phyloP scores from a whole-genome alignment of 2,888 invertebrate species.

The Rhaphigaster nebulosa region DNA sequence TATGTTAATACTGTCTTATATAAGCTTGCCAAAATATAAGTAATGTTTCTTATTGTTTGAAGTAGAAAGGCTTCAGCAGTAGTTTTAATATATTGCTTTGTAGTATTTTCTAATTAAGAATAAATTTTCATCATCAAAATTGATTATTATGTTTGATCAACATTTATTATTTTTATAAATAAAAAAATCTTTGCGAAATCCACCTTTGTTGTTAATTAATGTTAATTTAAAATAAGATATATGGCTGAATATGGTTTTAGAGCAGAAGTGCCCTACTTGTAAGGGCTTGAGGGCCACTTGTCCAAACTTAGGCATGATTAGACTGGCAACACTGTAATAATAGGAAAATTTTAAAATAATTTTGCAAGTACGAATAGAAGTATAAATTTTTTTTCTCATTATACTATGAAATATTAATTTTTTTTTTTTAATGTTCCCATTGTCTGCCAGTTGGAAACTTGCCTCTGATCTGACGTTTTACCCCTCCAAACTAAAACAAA shows the following conservation, averaged over 20 bases:
- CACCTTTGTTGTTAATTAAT: not conserved
- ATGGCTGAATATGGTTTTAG: not conserved
- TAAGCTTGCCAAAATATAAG: constrained; percentile 50
- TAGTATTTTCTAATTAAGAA: not conserved
- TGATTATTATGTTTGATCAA: not conserved
- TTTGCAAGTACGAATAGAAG: no score
- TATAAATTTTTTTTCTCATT: no score
- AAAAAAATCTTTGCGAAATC: not conserved
- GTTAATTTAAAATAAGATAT: not conserved
- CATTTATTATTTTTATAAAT: not conserved
- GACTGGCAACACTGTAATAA: no score
- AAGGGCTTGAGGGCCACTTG: not conserved
- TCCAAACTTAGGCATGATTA: not conserved
- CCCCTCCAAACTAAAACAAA: no score
- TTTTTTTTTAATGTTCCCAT: no score
- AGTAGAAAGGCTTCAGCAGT: not conserved
- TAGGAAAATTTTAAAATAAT: no score
- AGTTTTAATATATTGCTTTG: not conserved
- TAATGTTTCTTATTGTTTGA: not conserved
- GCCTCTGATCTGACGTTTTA: no score
- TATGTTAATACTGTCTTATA: constrained; percentile 4
- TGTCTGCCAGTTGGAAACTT: no score
- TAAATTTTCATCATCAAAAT: not conserved
- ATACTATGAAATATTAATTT: no score
- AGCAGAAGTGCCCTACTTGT: not conserved